Percentiles rank a stretch among this genome's conserved stretches.
These are phyloP conservation scores for Microctonus aethiopoides DNA, from an alignment of 2,888 invertebrate species.

Conservation along the genomic window DNA sequence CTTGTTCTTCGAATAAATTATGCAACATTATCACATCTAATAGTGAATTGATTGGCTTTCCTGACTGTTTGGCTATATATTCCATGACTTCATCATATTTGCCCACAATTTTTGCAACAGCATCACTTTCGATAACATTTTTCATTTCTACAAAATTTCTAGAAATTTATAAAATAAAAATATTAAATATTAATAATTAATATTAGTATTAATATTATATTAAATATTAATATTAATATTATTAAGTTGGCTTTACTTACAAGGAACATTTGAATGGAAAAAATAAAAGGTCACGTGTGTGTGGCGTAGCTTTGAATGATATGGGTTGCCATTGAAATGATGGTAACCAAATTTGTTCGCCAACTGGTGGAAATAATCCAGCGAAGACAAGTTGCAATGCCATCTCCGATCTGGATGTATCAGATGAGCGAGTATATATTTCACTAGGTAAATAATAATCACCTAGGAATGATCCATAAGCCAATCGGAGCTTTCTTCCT, in stretches of 20 bases:
- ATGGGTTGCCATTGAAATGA: slow-evolving; percentile 70
- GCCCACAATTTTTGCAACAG: slow-evolving; percentile 56
- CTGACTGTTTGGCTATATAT: slow-evolving; percentile 64
- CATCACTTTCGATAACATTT: slow-evolving; percentile 25
- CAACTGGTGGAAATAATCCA: slow-evolving; percentile 68
- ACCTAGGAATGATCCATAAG: slow-evolving; percentile 57
- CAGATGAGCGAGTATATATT: slow-evolving; percentile 66
- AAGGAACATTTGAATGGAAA: slow-evolving; percentile 55
- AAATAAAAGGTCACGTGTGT: slow-evolving; percentile 58
- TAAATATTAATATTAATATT: too few species aligned
- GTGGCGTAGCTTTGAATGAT: slow-evolving; percentile 68
- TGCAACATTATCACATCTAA: slow-evolving; percentile 60
- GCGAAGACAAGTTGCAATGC: slow-evolving; percentile 69
- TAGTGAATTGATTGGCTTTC: slow-evolving; percentile 56
- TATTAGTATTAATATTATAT: too few species aligned
- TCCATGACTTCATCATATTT: slow-evolving; percentile 63
- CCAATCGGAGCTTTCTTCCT: slow-evolving; percentile 56
- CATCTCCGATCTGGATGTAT: slow-evolving; percentile 70
- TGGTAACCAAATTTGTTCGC: slow-evolving; percentile 64
- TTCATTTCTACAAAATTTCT: neutral
- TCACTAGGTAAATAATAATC: slow-evolving; percentile 51
- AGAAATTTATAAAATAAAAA: neutral
- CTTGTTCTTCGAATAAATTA: slow-evolving; percentile 65
- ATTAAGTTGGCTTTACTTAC: slow-evolving; percentile 51
- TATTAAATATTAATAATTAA: too few species aligned